Percentiles rank a stretch among this genome's conserved stretches.
Conservation (phyloP, 2,888 invertebrate species). For the Saturnia japonica region DNA sequence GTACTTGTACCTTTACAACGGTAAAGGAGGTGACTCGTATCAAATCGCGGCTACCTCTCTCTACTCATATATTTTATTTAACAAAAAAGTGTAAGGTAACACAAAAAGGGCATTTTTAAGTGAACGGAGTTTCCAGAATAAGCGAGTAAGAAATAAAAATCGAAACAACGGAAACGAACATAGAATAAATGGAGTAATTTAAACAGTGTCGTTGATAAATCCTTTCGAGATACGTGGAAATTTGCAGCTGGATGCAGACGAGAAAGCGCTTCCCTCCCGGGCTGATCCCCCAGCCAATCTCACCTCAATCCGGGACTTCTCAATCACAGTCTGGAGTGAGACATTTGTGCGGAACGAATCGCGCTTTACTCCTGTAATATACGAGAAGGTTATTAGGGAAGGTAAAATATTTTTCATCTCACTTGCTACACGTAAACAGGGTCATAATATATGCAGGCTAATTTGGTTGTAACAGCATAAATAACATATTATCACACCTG, state of each 20-base stretch:
- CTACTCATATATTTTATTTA: no score
- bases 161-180: background rate
- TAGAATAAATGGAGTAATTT: conserved; percentile 44
- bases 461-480: no score
- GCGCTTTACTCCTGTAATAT: background rate
- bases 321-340: conserved; percentile 48
- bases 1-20: no score
- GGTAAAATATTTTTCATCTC: conserved; percentile 33
- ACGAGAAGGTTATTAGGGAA: conserved; percentile 28
- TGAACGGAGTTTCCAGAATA: no score
- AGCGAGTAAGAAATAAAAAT: background rate
- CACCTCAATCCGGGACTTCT: conserved; percentile 45
- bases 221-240: conserved; percentile 40
- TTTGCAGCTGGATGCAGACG: conserved; percentile 42
- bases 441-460: no score
- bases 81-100: no score
- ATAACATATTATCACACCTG: no score
- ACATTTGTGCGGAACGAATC: conserved; percentile 33
- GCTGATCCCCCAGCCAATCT: conserved; percentile 45
- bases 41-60: no score
- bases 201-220: conserved; percentile 51
- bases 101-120: no score
- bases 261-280: conserved; percentile 43
- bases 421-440: no score
- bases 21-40: no score